Evolutionary conservation across 2,113 vertebrate species (phyloP).

Genomic region (Astur gentilis): DNA sequence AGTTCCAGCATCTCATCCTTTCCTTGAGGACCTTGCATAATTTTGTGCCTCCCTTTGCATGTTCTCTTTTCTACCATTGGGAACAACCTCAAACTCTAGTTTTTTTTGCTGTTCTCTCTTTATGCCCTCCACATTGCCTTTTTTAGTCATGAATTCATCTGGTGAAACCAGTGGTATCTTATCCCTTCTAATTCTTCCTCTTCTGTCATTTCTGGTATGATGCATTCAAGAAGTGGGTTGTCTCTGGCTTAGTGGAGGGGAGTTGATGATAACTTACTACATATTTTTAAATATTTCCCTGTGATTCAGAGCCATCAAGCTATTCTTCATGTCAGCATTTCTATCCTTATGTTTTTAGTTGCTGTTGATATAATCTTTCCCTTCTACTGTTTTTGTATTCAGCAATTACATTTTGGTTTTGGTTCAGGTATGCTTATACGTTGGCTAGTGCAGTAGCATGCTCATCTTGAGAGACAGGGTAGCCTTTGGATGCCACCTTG

Average conservation of each 20-base stretch:
- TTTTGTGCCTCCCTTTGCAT: neutral
- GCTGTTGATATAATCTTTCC: neutral
- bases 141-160: neutral
- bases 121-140: neutral
- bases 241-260: neutral
- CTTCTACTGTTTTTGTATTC: neutral
- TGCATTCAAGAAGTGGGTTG: neutral
- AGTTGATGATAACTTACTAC: neutral
- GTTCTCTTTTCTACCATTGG: neutral
- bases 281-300: slow-evolving; percentile 5
- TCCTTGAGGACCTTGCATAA: neutral
- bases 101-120: neutral
- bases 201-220: neutral
- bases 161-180: neutral
- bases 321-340: neutral
- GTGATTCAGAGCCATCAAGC: neutral
- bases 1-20: neutral
- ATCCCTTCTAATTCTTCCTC: neutral
- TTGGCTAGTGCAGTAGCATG: neutral
- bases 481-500: neutral
- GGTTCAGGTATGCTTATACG: neutral
- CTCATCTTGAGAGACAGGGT: neutral
- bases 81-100: neutral
- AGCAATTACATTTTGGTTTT: neutral
- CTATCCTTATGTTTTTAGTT: neutral